Evolutionary conservation across 1,140 invertebrate genomes (phyloP), one percentile per base, ranked within the genome.

Genomic region (Oreohelix idahoensis): DNA sequence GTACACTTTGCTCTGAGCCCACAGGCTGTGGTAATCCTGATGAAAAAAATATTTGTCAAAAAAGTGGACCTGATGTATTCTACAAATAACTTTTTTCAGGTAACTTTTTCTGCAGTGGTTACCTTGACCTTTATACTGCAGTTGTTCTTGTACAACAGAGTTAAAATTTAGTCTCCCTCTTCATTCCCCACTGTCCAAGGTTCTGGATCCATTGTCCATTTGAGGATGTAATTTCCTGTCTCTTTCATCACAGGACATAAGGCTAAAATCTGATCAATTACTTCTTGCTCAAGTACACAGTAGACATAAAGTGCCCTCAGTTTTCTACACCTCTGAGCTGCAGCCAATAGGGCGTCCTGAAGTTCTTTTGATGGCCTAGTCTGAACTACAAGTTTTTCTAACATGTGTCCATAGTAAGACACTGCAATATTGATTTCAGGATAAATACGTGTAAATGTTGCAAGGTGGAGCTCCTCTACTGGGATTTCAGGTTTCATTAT

Each of bases 401-500:
- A 74, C 4, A 87, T 87, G n/a, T 89, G 71, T n/a, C 77, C 71
- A 77, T 90, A 91, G 74, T 83, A 88, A 20, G 36, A 58, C 17
- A 86, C 69, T 15, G 88, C 89, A 35, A 79, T 86, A 58, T 85
- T 87, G 11, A 91, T 84, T 83, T 91, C 89, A 23, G 88, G 85
- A 71, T 81, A 87, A 51, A 91, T 86, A 45, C 81, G 82, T 23
- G 90, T 90, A 45, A 89, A 90, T 13, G 90, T 91, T 71, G 89
- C 89, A 20, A 91, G 80, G 26, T 85, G 86, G 20, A 91, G 85
- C 23, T 83, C 85, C n/a, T 80, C 74, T 11, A 90, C 87, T 71
- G 90, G 90, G 29, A 91, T 89, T 73, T 88, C 86, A 76, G 90
- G 86, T 79, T 89, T 89, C 85, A 90, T 87, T 23, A 90, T 86